A percentile compares a stretch with the other conserved stretches of the same genome.
These are phyloP conservation scores for Stichopus horrens DNA, from an alignment of 53 echinoderm and acorn worm species.

Conservation along the genomic window DNA sequence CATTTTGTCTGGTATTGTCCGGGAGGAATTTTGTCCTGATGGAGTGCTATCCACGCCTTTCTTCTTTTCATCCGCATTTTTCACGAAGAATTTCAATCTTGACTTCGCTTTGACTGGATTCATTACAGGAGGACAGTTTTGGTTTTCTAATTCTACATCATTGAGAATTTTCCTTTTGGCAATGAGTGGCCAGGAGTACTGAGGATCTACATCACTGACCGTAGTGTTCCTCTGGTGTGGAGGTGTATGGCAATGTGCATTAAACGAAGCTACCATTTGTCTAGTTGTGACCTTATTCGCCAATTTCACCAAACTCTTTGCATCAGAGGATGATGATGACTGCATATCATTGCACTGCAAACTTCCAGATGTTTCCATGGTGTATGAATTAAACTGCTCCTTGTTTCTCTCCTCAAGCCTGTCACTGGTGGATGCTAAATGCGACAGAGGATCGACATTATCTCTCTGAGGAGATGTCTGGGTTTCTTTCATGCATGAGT, in stretches of 20 bases:
- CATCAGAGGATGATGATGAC: not conserved
- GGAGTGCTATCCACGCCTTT: not conserved
- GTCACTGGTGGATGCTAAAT: not conserved
- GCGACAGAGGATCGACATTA: not conserved
- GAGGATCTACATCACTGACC: not conserved
- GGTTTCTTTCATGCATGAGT: not conserved
- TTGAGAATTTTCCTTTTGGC: not conserved
- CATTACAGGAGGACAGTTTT: not conserved
- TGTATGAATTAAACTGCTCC: not conserved
- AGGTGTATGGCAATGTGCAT: not conserved
- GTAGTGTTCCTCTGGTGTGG: not conserved
- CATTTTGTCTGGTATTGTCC: not conserved
- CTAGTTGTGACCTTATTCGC: not conserved
- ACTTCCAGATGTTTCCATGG: too few species aligned
- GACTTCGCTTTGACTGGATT: not conserved
- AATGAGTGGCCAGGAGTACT: conserved; percentile 24
- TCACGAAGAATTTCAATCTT: not conserved
- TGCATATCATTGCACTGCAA: not conserved
- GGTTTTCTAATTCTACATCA: not conserved
- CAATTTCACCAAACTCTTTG: not conserved
- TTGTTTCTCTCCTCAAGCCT: not conserved
- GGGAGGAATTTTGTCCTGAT: not conserved
- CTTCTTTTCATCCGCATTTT: not conserved
- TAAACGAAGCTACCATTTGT: not conserved
- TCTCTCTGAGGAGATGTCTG: not conserved